Conservation (phyloP, 2,797 vertebrate species). For the Luscinia megarhynchos region DNA sequence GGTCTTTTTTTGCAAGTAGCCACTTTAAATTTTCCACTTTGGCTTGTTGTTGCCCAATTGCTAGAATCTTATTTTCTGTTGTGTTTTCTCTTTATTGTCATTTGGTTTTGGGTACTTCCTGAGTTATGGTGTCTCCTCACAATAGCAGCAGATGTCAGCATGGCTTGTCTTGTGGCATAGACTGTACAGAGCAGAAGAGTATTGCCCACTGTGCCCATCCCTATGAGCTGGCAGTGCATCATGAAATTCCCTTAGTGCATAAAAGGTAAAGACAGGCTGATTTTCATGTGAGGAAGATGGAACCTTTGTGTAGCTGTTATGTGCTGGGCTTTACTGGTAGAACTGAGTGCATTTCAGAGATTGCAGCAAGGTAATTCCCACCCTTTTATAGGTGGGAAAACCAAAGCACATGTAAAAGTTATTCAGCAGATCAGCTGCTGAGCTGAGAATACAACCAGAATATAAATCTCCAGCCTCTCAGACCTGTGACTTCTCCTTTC, state of each 20-base stretch:
- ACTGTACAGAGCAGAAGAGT: neutral
- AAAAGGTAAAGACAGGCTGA: neutral
- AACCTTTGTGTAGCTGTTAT: neutral
- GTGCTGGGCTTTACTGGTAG: neutral
- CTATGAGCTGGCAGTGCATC: neutral
- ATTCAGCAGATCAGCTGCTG: neutral
- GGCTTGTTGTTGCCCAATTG: neutral
- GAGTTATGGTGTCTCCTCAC: neutral
- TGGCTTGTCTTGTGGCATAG: neutral
- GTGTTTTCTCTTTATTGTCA: neutral
- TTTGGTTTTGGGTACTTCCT: conserved; percentile 21
- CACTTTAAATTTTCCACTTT: neutral
- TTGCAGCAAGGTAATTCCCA: neutral
- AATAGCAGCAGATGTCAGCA: neutral
- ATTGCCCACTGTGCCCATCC: neutral
- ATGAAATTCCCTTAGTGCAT: neutral
- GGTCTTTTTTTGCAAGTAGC: neutral
- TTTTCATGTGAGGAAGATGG: neutral
- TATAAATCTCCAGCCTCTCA: neutral
- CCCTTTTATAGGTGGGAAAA: neutral
- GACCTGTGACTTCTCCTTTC: neutral
- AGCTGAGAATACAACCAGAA: neutral
- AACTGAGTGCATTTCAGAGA: neutral
- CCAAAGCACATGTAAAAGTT: neutral
- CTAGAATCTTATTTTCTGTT: neutral